These are phyloP conservation scores for Brachionichthys hirsutus DNA, from an alignment of 2,113 vertebrate genomes.

Conservation along the genomic window DNA sequence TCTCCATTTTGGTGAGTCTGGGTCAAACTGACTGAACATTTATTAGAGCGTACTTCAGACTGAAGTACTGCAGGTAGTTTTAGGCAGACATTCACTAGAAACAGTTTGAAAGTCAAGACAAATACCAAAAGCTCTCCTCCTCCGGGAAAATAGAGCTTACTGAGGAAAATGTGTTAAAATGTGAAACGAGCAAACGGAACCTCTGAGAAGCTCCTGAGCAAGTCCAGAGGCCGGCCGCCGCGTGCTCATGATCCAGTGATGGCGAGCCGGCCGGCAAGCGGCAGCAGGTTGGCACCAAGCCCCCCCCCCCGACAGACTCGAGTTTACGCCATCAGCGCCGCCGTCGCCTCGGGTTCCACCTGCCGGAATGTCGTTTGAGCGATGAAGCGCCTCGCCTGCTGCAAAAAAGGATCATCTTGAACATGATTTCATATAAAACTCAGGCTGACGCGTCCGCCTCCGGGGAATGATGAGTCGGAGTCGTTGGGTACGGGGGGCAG, in stretches of 20 bases:
- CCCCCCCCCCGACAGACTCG: not conserved
- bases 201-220: conserved; percentile 15
- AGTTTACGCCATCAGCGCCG: conserved; percentile 13
- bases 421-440: not conserved
- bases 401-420: conserved; percentile 27
- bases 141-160: not conserved
- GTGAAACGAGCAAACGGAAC: conserved; percentile 26
- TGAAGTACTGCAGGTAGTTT: not conserved
- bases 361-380: not conserved
- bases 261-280: too few relatives aligned
- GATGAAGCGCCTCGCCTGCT: too few relatives aligned
- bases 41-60: too few relatives aligned
- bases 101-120: not conserved
- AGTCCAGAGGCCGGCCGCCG: too few relatives aligned
- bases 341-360: not conserved
- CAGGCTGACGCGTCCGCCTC: conserved; percentile 17
- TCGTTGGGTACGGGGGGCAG: conserved; percentile 15
- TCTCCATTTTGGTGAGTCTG: not conserved
- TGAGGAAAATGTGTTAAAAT: not conserved
- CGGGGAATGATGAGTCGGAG: conserved; percentile 38
- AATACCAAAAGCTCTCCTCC: not conserved
- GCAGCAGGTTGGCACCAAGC: too few relatives aligned
- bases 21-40: too few relatives aligned
- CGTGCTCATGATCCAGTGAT: too few relatives aligned
- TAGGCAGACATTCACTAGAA: not conserved